These are phyloP conservation scores for Pherbina coryleti DNA, from an alignment of 2,888 invertebrate genomes.

Conservation along the genomic window DNA sequence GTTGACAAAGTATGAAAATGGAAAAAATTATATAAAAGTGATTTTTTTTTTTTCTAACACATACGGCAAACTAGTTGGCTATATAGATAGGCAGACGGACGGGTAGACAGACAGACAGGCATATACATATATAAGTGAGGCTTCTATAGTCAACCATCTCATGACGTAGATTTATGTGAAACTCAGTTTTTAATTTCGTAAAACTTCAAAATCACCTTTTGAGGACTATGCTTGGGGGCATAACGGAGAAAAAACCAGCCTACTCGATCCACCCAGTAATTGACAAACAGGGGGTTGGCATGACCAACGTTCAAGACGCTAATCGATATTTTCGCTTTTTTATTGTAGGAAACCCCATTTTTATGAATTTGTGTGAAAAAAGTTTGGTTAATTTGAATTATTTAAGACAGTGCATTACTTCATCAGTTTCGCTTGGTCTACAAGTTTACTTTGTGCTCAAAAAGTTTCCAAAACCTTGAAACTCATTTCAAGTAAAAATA, in stretches of 20 bases:
- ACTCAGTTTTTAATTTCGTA: background rate
- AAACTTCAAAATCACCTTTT: background rate
- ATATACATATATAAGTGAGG: background rate
- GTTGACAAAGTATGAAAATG: conserved; percentile 22
- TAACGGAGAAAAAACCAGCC: background rate
- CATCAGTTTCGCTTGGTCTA: background rate
- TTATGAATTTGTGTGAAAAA: background rate
- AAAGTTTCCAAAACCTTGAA: background rate
- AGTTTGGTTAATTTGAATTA: conserved; percentile 9
- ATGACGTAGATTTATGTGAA: too few relatives aligned
- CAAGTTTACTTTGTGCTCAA: background rate
- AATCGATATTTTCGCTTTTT: conserved; percentile 29
- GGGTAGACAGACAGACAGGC: background rate
- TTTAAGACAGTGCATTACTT: background rate
- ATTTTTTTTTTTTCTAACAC: background rate
- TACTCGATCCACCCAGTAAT: conserved; percentile 9
- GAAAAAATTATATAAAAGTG: conserved; percentile 32
- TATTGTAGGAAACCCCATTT: background rate
- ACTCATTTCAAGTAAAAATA: too few relatives aligned
- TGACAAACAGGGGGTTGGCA: conserved; percentile 7
- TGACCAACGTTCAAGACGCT: conserved; percentile 4
- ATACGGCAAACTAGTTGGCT: background rate
- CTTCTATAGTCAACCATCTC: too few relatives aligned
- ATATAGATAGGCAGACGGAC: background rate
- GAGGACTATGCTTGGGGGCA: background rate